phyloP scores from a whole-genome alignment of 2,797 vertebrate genomes.

The Channa striata region DNA sequence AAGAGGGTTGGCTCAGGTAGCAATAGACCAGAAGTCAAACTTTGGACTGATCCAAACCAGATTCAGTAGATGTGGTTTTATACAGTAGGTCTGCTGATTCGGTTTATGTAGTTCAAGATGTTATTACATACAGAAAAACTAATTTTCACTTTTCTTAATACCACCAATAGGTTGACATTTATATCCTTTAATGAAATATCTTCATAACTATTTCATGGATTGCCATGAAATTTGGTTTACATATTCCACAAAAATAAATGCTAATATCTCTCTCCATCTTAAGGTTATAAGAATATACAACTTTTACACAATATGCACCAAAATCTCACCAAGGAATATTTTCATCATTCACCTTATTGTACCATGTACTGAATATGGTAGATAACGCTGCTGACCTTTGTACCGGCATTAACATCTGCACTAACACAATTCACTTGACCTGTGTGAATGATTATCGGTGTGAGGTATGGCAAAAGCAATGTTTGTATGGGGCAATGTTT shows the following conservation, averaged over 20 bases:
- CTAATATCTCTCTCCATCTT: too few species aligned
- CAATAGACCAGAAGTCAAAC: conserved; percentile 13
- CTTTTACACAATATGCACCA: background rate
- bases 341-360: background rate
- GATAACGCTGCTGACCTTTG: background rate
- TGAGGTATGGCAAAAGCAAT: too few species aligned
- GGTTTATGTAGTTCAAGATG: conserved; percentile 8
- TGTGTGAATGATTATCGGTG: too few species aligned
- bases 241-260: too few species aligned
- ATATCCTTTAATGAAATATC: background rate
- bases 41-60: conserved; percentile 50
- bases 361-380: background rate
- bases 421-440: background rate
- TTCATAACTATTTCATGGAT: background rate
- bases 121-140: conserved; percentile 7
- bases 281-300: too few species aligned
- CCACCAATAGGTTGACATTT: conserved; percentile 9
- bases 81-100: conserved; percentile 28
- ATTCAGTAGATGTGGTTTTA: conserved; percentile 37
- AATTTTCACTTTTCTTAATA: background rate
- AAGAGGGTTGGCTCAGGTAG: conserved; percentile 28
- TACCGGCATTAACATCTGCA: conserved; percentile 10
- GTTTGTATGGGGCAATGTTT: too few species aligned
- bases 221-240: too few species aligned
- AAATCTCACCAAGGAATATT: too few species aligned